Base-by-base conservation (phyloP, 2,113 vertebrate genomes). In the Marcusenius ussheri region DNA sequence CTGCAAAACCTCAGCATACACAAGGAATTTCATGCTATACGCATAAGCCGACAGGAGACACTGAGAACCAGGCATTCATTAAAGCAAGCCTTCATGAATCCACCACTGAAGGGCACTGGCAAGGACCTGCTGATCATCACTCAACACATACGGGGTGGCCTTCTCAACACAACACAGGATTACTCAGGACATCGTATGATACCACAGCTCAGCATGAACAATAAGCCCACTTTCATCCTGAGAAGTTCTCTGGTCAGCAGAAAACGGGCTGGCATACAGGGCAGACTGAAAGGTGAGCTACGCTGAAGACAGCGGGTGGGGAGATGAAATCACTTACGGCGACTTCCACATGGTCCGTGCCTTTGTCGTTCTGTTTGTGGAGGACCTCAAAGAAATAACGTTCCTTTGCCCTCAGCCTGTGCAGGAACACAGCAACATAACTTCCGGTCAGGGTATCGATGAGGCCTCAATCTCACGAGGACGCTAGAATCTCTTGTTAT, bases 371-470 rank as follows among this genome's bases (percentile, higher is more conserved):
- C 92, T 99, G 98, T 91, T 99, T 98, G 95, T 98, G 97, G 49
- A 99, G 93, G 80, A 99, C 93, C 94, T 99, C 98, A 88, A 99
- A 99, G 91, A 97, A 99, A 94, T 99, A 99, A 93, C 92, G 97
- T 91, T 51, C 94, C 87, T 94, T 90, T 1, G 96, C 92, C 50
- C 93, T 96, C 89, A 99, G 92, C 93, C 98, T 99, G 94, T 42
- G 13, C n/a, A 42, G 74, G 17, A 80, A 80, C 3, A 49, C 10
- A 17, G 46, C 5, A 51, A 35, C 11, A 87, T 3, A 24, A 56
- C 27, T 27, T 24, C 49, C 0, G 46, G n/a, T 53, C n/a, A 51
- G 47, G 15, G 49, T 39, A 84, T 84, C 19, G 21, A 47, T 3
- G 35, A n/a, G 42, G 45, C 45, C 80, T n/a, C 17, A 47, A 7